phyloP scores from a whole-genome alignment of 2,888 invertebrate genomes.

The Eristalis pertinax region DNA sequence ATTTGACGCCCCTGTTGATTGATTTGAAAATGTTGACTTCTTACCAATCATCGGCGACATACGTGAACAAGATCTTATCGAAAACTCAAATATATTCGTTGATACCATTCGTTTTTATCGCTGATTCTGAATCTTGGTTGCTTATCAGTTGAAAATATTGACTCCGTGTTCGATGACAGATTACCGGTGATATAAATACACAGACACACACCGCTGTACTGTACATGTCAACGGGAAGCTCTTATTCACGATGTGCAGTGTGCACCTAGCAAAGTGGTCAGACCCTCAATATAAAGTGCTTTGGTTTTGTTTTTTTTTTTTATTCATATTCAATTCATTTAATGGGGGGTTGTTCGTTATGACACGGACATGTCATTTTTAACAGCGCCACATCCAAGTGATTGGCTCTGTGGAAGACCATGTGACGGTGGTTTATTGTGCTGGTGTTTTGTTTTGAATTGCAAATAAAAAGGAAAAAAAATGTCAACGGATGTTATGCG shows the following conservation, averaged over 20 bases:
- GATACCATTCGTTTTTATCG: background rate
- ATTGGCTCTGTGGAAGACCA: background rate
- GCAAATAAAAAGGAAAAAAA: background rate
- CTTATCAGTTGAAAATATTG: background rate
- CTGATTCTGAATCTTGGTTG: background rate
- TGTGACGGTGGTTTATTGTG: background rate
- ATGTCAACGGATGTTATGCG: background rate
- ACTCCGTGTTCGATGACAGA: background rate
- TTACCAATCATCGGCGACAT: background rate
- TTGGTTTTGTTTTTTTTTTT: background rate
- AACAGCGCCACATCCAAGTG: background rate
- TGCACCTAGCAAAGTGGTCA: background rate
- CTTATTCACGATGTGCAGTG: no score
- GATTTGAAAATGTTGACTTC: background rate
- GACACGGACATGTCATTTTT: background rate
- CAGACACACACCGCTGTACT: no score
- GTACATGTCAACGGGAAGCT: background rate
- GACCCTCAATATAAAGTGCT: background rate
- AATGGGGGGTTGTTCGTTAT: background rate
- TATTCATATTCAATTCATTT: background rate
- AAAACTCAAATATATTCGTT: background rate
- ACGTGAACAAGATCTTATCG: background rate
- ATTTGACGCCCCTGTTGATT: background rate
- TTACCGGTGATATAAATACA: background rate
- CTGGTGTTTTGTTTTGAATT: background rate